These are phyloP conservation scores for Neostethus bicornis DNA, from an alignment of 2,797 vertebrate genomes.

Conservation along the genomic window DNA sequence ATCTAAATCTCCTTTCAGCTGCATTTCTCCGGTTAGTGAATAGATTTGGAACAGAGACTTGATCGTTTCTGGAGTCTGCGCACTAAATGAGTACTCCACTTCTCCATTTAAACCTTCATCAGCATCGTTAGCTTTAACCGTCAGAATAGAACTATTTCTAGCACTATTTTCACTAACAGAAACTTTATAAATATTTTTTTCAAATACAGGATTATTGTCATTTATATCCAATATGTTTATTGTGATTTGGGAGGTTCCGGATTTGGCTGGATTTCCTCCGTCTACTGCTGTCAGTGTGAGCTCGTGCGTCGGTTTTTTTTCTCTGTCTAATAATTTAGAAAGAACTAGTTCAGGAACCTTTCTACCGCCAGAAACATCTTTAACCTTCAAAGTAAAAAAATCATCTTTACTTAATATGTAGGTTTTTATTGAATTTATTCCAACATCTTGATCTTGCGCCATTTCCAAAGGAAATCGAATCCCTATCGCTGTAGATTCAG, in stretches of 20 bases:
- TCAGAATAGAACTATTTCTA: constrained; percentile 35
- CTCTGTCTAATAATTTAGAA: constrained; percentile 73
- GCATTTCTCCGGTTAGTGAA: constrained; percentile 54
- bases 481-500: constrained; percentile 62
- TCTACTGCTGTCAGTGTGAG: constrained; percentile 75
- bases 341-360: constrained; percentile 60
- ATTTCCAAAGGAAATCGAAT: constrained; percentile 76
- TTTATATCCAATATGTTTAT: constrained; percentile 24
- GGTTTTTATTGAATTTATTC: constrained; percentile 58
- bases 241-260: constrained; percentile 14
- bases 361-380: constrained; percentile 44
- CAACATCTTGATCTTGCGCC: constrained; percentile 76
- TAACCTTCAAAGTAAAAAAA: constrained; percentile 65
- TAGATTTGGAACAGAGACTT: constrained; percentile 47
- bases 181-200: constrained; percentile 14
- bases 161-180: constrained; percentile 12
- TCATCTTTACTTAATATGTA: constrained; percentile 61
- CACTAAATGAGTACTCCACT: constrained; percentile 67
- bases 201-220: constrained; percentile 29
- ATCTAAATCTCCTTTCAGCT: constrained; percentile 52
- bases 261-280: constrained; percentile 69
- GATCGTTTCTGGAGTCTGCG: constrained; percentile 20
- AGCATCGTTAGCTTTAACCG: constrained; percentile 62
- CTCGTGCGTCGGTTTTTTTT: constrained; percentile 64
- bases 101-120: constrained; percentile 74